Evolutionary conservation across 2,888 invertebrate genomes (phyloP), one percentile per base, ranked within the genome.

Genomic region (Tachina lurida): DNA sequence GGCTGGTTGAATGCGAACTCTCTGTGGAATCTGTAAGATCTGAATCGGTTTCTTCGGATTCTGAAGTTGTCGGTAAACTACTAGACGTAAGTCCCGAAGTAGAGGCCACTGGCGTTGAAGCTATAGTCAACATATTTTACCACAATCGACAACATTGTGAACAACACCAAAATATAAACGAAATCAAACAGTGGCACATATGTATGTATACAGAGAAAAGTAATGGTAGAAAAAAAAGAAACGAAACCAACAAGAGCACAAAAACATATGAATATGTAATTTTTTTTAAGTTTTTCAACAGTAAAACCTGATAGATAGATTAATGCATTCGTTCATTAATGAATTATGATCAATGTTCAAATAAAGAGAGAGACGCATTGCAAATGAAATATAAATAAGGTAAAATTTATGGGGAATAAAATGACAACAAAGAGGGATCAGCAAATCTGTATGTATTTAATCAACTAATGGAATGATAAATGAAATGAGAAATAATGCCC

Each of bases 31-130:
- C 93, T 88, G 92, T 92, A 85, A 91, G 92, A 93, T 94, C 91
- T 93, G 94, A 94, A 89, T 94, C 94, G 87, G 93, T 94, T 90
- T 94, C 94, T 87, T 94, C 93, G 88, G 93, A 92, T 92, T 92
- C 91, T 92, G 86, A 76, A 77, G 86, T 84, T 31, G 87, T 79
- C 22, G 87, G 75, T 67, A 88, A 65, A 63, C 82, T 87, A 81
- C 70, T 82, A 15, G 68, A 62, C 73, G 87, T 78, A 84, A 87
- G 70, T 49, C 73, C 80, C 74, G 79, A 79, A 68, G 80, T 79
- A n/a, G 78, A 79, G 68, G 77, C 77, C 49, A 73, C 45, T 67
- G 75, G 76, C 56, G 78, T 79, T 43, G 84, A 62, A 78, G 73
- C 78, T 84, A 80, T 56, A 73, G 63, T 39, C 68, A 49, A 78